A percentile compares a stretch with the other conserved stretches of the same genome.
These are phyloP conservation scores for Homarus americanus DNA, from an alignment of 1,140 invertebrate species.

Conservation along the genomic window DNA sequence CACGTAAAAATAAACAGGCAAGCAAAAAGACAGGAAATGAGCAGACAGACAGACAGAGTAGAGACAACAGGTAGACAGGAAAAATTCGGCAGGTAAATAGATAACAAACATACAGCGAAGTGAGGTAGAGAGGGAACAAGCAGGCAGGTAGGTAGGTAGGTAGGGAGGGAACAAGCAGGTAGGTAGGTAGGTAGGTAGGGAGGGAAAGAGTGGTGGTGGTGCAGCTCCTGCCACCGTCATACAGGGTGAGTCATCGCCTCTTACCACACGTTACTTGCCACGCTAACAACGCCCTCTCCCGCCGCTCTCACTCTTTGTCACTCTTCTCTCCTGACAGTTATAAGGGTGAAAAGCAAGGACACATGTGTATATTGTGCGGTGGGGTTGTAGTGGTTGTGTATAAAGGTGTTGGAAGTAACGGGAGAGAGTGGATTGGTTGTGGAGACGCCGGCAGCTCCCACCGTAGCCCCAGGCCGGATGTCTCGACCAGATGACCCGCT, in stretches of 20 bases:
- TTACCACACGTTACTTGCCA: constrained; percentile 4
- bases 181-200: too few species aligned
- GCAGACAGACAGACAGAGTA: not conserved
- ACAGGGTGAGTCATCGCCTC: constrained; percentile 5
- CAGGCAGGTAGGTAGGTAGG: not conserved
- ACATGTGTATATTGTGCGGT: too few species aligned
- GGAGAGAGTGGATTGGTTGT: not conserved
- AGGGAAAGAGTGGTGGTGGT: too few species aligned
- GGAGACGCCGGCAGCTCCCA: not conserved
- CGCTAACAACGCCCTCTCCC: too few species aligned
- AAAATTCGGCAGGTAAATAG: too few species aligned
- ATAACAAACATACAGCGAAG: too few species aligned
- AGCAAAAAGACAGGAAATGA: too few species aligned
- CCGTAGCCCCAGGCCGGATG: constrained; percentile 23
- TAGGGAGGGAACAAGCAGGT: too few species aligned
- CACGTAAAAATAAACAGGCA: too few species aligned
- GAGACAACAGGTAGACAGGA: not conserved
- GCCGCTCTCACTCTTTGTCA: not conserved
- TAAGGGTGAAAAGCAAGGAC: too few species aligned
- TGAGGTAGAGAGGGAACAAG: not conserved
- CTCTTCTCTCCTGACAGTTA: not conserved
- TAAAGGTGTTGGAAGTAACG: too few species aligned
- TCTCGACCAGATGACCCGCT: constrained; percentile 30
- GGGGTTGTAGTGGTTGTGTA: too few species aligned
- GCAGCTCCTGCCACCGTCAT: not conserved